Evolutionary conservation across 2,888 invertebrate species (phyloP), one percentile per base, ranked within the genome.

Genomic region (Ypsolopha sequella): DNA sequence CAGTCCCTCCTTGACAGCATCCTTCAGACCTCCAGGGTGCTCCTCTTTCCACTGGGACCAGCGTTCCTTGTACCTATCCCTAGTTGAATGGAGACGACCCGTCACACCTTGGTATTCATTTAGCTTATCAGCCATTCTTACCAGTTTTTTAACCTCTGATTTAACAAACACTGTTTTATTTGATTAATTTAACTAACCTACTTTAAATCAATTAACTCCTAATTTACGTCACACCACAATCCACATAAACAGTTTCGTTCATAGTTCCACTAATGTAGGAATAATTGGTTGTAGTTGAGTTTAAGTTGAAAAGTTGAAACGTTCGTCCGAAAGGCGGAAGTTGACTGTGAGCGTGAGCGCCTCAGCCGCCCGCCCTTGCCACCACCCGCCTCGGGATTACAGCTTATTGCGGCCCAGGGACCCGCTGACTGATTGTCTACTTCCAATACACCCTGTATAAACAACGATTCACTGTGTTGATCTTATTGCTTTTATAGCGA

Each of bases 31-130:
- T 36, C 79, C 73, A 0, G 89, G 88, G 62, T 90, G 87, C 52
- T 88, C 76, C 57, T 93, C 91, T 53, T 88, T 90, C 88, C 91
- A 92, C 13, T 66, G 73, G 2, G 86, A 68, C 88, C 89, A 91
- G 55, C 88, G 87, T 65, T 92, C 92, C 52, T 88, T 89, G 39
- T 91, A 80, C 52, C 84, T 84, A 57, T 94, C 93, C 47, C 92
- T 87, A 55, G 89, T 81, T 14, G 88, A 88, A 65, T 95, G 95
- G 35, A 92, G 68, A 33, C 93, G 88, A 7, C 95, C 95, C 1
- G 90, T 74, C 50, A 91, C 77, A 0, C 95, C 95, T 69, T 94
- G 92, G 70, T 95, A 95, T 60, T 93, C 92, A 64, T 93, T 89
- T 51, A 95, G 74, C 72, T 95, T 95, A 59, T 95, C 94, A 65